Evolutionary conservation across 2,888 invertebrate species (phyloP).

Genomic region (Hipparchia semele): DNA sequence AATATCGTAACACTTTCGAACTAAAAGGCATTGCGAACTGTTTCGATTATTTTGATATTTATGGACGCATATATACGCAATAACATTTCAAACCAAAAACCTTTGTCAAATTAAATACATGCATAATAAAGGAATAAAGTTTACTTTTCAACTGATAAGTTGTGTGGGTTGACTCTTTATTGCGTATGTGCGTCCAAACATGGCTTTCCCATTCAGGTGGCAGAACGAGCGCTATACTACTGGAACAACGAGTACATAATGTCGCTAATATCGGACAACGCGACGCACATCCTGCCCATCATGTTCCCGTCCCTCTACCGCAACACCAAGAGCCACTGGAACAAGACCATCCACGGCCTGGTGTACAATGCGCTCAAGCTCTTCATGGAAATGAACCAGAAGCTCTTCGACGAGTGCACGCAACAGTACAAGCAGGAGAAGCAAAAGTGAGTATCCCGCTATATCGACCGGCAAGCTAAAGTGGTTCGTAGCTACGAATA

Average conservation of each 20-base stretch:
- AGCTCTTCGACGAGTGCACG: conserved; percentile 99
- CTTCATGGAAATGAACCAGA: conserved; percentile 99
- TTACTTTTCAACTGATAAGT: too few species aligned
- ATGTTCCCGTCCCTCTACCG: conserved; percentile 99
- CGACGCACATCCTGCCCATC: conserved; percentile 98
- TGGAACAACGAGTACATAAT: conserved; percentile 99
- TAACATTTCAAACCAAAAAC: too few species aligned
- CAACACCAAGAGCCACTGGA: conserved; percentile 99
- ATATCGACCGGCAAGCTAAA: too few species aligned
- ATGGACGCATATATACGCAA: too few species aligned
- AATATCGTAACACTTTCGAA: too few species aligned
- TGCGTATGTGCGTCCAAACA: too few species aligned
- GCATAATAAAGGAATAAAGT: too few species aligned
- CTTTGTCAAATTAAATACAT: too few species aligned
- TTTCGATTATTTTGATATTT: too few species aligned
- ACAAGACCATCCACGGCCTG: conserved; percentile 99
- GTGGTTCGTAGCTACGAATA: too few species aligned
- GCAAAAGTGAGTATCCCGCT: conserved; percentile 84
- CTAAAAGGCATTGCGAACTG: too few species aligned
- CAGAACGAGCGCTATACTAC: conserved; percentile 98
- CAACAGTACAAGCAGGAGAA: conserved; percentile 96
- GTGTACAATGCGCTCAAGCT: conserved; percentile 99
- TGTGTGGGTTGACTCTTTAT: too few species aligned
- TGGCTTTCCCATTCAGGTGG: conserved; percentile 87
- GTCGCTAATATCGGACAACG: conserved; percentile 99